These are phyloP conservation scores for Labia minor DNA, from an alignment of 2,888 invertebrate species.

Conservation along the genomic window DNA sequence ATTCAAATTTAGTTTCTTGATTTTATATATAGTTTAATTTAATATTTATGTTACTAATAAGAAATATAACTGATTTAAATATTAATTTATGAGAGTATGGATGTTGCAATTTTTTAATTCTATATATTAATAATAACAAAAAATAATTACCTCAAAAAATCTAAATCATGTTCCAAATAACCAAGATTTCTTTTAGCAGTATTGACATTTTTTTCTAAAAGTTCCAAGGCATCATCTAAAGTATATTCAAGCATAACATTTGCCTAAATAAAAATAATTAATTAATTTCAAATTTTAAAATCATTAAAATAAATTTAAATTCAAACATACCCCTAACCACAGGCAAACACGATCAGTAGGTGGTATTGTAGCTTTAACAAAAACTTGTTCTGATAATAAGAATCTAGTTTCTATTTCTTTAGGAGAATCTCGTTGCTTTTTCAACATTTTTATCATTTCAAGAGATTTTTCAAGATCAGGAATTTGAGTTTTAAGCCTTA, in stretches of 20 bases:
- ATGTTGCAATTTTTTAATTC: too few species aligned
- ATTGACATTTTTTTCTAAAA: constrained; percentile 71
- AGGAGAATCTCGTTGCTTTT: constrained; percentile 56
- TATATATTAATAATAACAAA: too few species aligned
- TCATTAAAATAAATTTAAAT: not conserved
- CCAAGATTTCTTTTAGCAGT: constrained; percentile 73
- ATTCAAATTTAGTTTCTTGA: too few species aligned
- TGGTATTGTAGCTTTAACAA: constrained; percentile 70
- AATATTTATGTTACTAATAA: too few species aligned
- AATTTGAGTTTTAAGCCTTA: constrained; percentile 71
- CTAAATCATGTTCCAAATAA: constrained; percentile 83
- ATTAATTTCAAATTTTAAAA: not conserved
- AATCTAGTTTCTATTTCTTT: constrained; percentile 75
- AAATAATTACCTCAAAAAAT: constrained; percentile 66
- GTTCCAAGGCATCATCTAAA: constrained; percentile 75
- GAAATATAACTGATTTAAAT: too few species aligned
- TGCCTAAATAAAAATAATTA: constrained; percentile 36
- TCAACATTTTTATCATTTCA: constrained; percentile 82
- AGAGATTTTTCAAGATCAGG: constrained; percentile 88
- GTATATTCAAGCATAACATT: constrained; percentile 97
- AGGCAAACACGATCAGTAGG: constrained; percentile 76
- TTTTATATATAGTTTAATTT: too few species aligned
- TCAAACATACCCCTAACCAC: constrained; percentile 47
- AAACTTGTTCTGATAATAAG: constrained; percentile 85
- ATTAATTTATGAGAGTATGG: too few species aligned